Percentiles rank a stretch among this genome's conserved stretches.
Conservation (phyloP, 2,888 invertebrate species). For the Limnephilus rhombicus region DNA sequence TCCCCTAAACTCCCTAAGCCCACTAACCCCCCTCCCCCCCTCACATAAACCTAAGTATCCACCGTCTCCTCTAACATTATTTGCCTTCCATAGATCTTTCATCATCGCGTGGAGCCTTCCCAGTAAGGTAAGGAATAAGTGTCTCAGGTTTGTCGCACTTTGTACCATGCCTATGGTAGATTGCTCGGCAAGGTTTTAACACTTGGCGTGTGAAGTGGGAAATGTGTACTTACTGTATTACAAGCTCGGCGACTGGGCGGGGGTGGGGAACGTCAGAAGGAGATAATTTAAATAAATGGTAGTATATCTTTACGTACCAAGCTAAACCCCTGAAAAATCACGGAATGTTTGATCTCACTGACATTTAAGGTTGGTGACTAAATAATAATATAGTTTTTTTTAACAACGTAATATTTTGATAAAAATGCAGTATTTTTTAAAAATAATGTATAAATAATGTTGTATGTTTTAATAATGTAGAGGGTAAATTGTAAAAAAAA, state of each 20-base stretch:
- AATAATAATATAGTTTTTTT: not conserved
- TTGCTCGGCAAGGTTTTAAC: not conserved
- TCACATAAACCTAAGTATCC: not conserved
- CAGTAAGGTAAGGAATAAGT: conserved; percentile 9
- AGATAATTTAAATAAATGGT: not conserved
- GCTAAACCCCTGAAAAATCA: not conserved
- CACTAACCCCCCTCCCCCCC: too few species aligned
- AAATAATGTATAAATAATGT: too few species aligned
- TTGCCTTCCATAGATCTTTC: not conserved
- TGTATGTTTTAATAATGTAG: too few species aligned
- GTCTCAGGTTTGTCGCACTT: conserved; percentile 30
- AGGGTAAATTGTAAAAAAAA: too few species aligned
- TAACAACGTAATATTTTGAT: not conserved
- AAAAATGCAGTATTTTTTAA: too few species aligned
- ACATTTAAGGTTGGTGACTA: not conserved
- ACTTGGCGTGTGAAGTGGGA: conserved; percentile 10
- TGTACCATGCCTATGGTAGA: not conserved
- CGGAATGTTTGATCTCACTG: not conserved
- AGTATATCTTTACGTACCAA: not conserved
- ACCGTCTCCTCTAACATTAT: not conserved
- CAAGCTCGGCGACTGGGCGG: not conserved
- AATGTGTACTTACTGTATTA: not conserved
- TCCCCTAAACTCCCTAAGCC: too few species aligned
- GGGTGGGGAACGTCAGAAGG: not conserved
- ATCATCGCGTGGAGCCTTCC: not conserved